Conservation (phyloP, 2,888 invertebrate genomes). For the Patella pellucida region DNA sequence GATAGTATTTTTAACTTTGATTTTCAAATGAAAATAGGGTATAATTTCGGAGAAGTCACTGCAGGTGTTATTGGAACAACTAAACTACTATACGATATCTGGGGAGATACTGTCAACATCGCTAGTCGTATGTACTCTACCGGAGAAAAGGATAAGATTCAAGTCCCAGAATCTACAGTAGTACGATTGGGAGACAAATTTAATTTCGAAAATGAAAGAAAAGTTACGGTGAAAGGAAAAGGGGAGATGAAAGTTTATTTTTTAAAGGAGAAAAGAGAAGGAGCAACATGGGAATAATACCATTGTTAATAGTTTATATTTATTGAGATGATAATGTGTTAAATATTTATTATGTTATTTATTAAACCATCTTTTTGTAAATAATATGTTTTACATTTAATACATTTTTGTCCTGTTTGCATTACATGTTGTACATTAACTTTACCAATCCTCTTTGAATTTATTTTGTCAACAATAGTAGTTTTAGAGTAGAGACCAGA, state of each 20-base stretch:
- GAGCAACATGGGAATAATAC: slow-evolving; percentile 49
- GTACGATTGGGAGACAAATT: slow-evolving; percentile 81
- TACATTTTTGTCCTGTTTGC: too few relatives aligned
- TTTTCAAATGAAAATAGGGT: slow-evolving; percentile 78
- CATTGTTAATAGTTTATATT: too few relatives aligned
- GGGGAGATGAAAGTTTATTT: slow-evolving; percentile 94
- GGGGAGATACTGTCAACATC: slow-evolving; percentile 98
- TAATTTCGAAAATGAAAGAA: slow-evolving; percentile 91
- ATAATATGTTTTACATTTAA: too few relatives aligned
- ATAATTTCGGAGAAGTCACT: slow-evolving; percentile 94
- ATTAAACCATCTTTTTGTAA: too few relatives aligned
- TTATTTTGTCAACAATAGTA: too few relatives aligned
- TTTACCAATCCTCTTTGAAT: too few relatives aligned
- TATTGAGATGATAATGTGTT: too few relatives aligned
- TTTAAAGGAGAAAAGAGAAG: slow-evolving; percentile 65
- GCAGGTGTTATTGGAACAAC: slow-evolving; percentile 96
- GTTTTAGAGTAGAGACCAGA: too few relatives aligned
- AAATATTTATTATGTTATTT: too few relatives aligned
- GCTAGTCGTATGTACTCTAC: slow-evolving; percentile 98
- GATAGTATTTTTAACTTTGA: slow-evolving; percentile 71
- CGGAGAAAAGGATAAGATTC: slow-evolving; percentile 86
- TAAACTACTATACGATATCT: slow-evolving; percentile 96
- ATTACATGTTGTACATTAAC: too few relatives aligned
- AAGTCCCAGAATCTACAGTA: slow-evolving; percentile 70
- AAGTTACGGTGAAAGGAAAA: slow-evolving; percentile 96